Evolutionary conservation across 2,888 invertebrate species (phyloP).

Genomic region (Pyrrhosoma nymphula): DNA sequence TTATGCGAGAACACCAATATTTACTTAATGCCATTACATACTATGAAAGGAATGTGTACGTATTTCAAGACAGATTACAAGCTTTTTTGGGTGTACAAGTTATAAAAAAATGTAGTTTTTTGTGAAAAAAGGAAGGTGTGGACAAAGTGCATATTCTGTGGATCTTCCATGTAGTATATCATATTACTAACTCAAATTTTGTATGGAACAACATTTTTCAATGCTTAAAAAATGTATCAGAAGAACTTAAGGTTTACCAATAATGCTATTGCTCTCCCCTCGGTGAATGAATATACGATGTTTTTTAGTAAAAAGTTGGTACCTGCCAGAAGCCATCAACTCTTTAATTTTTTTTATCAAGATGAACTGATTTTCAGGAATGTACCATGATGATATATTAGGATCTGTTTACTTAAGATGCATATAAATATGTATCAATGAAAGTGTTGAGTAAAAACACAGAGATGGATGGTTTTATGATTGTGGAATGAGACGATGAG

Average conservation of each 20-base stretch:
- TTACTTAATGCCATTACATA: neutral
- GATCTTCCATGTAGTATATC: slow-evolving; percentile 11
- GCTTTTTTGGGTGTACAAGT: neutral
- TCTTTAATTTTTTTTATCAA: neutral
- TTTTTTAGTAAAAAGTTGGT: neutral
- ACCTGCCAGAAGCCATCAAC: neutral
- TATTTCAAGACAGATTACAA: neutral
- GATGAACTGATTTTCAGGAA: neutral
- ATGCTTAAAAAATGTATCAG: neutral
- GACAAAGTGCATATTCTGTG: slow-evolving; percentile 11
- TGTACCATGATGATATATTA: neutral
- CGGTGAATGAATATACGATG: neutral
- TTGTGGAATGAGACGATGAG: neutral
- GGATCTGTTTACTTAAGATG: neutral
- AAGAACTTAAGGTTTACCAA: neutral
- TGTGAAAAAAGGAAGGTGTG: neutral
- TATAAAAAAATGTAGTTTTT: neutral
- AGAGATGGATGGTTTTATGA: neutral
- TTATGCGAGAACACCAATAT: neutral
- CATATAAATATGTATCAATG: neutral
- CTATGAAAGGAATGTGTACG: neutral
- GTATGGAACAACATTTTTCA: neutral
- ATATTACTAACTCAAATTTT: neutral
- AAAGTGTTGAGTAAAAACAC: neutral
- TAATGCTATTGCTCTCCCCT: neutral